phyloP scores from a whole-genome alignment of 2,797 vertebrate species.

The Argentina silus region DNA sequence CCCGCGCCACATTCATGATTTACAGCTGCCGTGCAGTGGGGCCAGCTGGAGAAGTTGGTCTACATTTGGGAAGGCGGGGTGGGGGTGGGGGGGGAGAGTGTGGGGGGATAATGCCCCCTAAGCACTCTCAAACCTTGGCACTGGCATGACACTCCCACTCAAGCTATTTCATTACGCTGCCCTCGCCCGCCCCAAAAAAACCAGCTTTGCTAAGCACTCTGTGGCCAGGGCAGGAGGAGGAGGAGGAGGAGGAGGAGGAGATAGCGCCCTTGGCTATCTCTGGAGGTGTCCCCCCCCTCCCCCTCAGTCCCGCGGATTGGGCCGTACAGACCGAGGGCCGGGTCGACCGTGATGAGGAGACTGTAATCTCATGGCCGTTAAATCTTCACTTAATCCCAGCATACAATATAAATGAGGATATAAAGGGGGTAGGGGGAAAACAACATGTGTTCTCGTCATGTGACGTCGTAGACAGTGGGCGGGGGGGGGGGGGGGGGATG shows the following conservation, averaged over 20 bases:
- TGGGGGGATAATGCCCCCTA: slow-evolving; percentile 9
- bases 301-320: too few relatives aligned
- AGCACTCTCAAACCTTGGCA: slow-evolving; percentile 43
- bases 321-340: background rate
- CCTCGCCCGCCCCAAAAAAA: slow-evolving; percentile 25
- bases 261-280: too few relatives aligned
- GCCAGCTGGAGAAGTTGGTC: slow-evolving; percentile 52
- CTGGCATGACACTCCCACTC: slow-evolving; percentile 48
- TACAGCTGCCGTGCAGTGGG: slow-evolving; percentile 34
- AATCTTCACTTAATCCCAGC: slow-evolving; percentile 36
- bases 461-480: background rate
- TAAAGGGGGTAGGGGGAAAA: slow-evolving; percentile 4
- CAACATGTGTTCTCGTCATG: slow-evolving; percentile 9
- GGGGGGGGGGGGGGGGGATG: background rate
- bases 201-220: slow-evolving; percentile 31
- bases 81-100: slow-evolving; percentile 29
- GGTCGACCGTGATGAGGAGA: slow-evolving; percentile 13
- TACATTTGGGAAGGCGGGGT: slow-evolving; percentile 33
- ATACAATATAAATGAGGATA: slow-evolving; percentile 29
- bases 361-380: slow-evolving; percentile 24
- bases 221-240: background rate
- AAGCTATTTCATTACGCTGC: slow-evolving; percentile 59
- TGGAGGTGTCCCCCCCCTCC: too few relatives aligned
- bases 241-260: background rate
- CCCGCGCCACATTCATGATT: slow-evolving; percentile 36